Base-by-base conservation (phyloP, 2,113 vertebrate species). In the Grus americana region DNA sequence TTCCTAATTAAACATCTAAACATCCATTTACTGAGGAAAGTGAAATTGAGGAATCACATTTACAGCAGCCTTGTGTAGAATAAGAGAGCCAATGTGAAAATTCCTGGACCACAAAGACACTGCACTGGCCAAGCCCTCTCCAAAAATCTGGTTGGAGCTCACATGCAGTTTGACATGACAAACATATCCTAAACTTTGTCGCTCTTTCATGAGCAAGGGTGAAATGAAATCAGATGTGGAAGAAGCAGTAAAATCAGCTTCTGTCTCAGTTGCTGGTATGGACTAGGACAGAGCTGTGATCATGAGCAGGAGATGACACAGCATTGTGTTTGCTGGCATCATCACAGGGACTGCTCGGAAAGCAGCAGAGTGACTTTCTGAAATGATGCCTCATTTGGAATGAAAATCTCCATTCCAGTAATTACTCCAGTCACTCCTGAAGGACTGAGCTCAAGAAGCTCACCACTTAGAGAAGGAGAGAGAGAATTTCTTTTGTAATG, bases 1-100 rank as follows among this genome's bases (percentile, higher is more conserved):
- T 90, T 94, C 87, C 87, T 95, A 96, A 96, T 95, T 97, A 96
- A 96, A 93, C 86, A 93, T 89, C 93, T 95, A 89, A 96, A 85
- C 71, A 85, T 52, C 87, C 34, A 0, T 90, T 95, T 88, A 79
- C 23, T 29, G 62, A 82, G 55, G 32, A 86, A 95, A 88, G 74
- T 34, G 59, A 90, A 92, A 92, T 40, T 85, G 90, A 94, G 70
- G 81, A 78, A 87, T 79, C 2, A 0, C 50, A 21, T 36, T 95
- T 93, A 70, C 9, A 1, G 57, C 62, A 80, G 47, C 30, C 19
- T 91, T 40, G 42, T 75, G 57, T 57, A 54, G 66, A 82, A 76
- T 76, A 90, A 86, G 36, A 83, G 50, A 75, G 13, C 3, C 54
- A 81, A 5, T 11, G 14, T 81, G 70, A 85, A 85, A 92, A 87